A percentile compares a stretch with the other conserved stretches of the same genome.
These are phyloP conservation scores for Hyalella azteca DNA, from an alignment of 2,888 invertebrate species.

Conservation along the genomic window DNA sequence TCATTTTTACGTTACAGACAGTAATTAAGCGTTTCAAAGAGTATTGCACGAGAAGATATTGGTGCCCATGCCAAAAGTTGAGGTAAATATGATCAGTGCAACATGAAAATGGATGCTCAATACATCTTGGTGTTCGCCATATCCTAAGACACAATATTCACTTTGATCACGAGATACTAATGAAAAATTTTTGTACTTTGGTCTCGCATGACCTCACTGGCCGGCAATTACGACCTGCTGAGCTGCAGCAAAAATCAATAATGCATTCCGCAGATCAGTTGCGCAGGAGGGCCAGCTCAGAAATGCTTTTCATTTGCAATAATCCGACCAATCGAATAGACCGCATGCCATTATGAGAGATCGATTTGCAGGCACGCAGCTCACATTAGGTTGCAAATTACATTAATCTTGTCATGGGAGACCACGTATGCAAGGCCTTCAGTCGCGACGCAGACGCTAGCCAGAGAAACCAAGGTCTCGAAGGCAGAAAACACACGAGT, in stretches of 20 bases:
- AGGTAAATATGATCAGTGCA: too few relatives aligned
- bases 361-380: background rate
- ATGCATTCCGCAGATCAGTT: background rate
- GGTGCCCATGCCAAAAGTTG: too few relatives aligned
- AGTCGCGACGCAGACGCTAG: background rate
- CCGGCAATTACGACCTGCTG: background rate
- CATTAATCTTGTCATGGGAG: background rate
- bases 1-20: too few relatives aligned
- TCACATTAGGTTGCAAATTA: conserved; percentile 4
- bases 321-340: conserved; percentile 8
- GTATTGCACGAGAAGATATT: too few relatives aligned
- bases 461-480: background rate
- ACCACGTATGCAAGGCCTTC: background rate
- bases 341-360: background rate
- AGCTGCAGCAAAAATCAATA: conserved; percentile 4
- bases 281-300: background rate
- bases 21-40: too few relatives aligned
- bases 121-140: too few relatives aligned
- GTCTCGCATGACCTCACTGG: too few relatives aligned
- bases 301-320: conserved; percentile 29
- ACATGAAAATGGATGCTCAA: too few relatives aligned
- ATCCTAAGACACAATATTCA: too few relatives aligned
- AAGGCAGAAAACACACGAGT: background rate
- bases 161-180: too few relatives aligned
- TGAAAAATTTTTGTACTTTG: too few relatives aligned